Evolutionary conservation across 2,113 vertebrate genomes (phyloP), one percentile per base, ranked within the genome.

Genomic region (Anseranas semipalmata): DNA sequence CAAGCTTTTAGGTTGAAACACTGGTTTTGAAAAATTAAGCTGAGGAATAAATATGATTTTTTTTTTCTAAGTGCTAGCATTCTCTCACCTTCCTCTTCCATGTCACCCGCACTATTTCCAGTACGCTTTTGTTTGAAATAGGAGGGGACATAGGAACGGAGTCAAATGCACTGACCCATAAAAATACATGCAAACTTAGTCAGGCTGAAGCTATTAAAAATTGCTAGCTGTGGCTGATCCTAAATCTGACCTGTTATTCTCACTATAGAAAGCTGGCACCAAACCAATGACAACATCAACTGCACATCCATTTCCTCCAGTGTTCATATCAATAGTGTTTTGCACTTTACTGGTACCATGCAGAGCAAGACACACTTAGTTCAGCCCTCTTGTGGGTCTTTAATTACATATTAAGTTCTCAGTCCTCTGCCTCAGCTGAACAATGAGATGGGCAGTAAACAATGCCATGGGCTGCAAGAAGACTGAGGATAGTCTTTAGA

Each of bases 181-280:
- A 96, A 94, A 90, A 93, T 11, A 65, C 22, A 88, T 72, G 77
- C 62, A 87, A 94, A 94, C 85, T 83, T 71, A 24, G 74, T 55
- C 7, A 18, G 59, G 59, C 33, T 95, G 82, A 95, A 93, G 80
- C 62, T 78, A 71, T 94, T 82, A 75, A n/a, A 89, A 94, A 52
- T 41, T 85, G 39, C 56, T 71, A 80, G 33, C 46, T 78, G 65
- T 33, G 19, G 28, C 46, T 91, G 76, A 87, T 81, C 87, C 74
- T 78, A 90, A 90, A 41, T 53, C 27, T 90, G 82, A 94, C 79
- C 79, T 92, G 33, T 43, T 90, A 83, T 33, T 89, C 48, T 89
- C 89, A 60, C 27, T 53, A 65, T 35, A 77, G 33, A 91, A 92
- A 91, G 43, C 46, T 75, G 15, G 33, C 53, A 84, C 71, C 86